Base-by-base conservation (phyloP, 2,113 vertebrate genomes). In the Pristiophorus japonicus region DNA sequence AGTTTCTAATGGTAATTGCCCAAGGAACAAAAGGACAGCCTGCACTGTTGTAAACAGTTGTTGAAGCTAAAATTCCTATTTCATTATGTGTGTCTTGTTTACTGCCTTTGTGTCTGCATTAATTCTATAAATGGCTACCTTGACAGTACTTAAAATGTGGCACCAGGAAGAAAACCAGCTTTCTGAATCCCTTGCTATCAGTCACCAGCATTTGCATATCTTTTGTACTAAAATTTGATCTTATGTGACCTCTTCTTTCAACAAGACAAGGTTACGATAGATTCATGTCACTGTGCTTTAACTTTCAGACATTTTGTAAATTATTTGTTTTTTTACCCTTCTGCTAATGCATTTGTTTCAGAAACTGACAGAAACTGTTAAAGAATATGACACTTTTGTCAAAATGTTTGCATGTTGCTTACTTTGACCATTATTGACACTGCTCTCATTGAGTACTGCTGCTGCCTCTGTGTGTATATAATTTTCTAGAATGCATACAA, bases 401-500 rank as follows among this genome's bases (percentile, higher is more conserved):
- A 59, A 81, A 38, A 55, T 90, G 51, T 87, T 87, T 11, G 45
- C 45, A 51, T 51, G 45, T 51, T 51, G 51, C 45, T 59, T 59
- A 12, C 87, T 90, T 87, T 55, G 7, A 59, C 27, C 14, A 90
- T 59, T 90, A n/a, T 16, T 59, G 87, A 90, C 51, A 59, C 51
- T 90, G 34, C 27, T 90, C 27, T 4, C 34, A 30, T 27, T 59
- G 87, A 90, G 87, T 90, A 59, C 30, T 59, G 59, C 30, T 59
- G 87, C 51, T 90, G 30, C 16, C 87, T 62, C 51, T 51, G 87
- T 90, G 84, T 47, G 85, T 27, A 34, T 14, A n/a, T n/a, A 91
- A 91, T 62, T 91, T 91, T 91, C 55, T 38, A 81, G 16, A 81
- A 42, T 81, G 38, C 42, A 94, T 51, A 47, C 30, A 94, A 94